Conservation (phyloP, 2,113 vertebrate species). For the Campylorhamphus procurvoides region DNA sequence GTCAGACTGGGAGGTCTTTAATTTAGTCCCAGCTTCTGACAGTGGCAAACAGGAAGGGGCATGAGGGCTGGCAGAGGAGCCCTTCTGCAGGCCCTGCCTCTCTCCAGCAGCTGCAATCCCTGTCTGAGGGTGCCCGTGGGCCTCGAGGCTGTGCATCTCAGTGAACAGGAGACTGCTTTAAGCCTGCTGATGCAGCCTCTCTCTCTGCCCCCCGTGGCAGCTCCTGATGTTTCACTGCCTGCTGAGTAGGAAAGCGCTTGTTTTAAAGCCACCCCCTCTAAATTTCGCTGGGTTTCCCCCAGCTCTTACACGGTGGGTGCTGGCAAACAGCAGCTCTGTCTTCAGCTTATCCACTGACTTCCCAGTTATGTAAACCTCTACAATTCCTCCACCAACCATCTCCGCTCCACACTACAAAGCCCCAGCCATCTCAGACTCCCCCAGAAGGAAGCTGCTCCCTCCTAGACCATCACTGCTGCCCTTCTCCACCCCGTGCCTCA, state of each 20-base stretch:
- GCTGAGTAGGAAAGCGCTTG: fast-evolving
- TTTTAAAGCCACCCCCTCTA: background rate
- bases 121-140: fast-evolving
- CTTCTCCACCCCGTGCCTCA: background rate
- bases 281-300: background rate
- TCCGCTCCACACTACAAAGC: background rate
- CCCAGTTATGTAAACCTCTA: background rate
- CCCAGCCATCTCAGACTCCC: background rate
- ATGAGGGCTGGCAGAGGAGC: background rate
- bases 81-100: background rate
- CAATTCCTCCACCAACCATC: background rate
- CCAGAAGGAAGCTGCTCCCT: background rate
- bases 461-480: background rate
- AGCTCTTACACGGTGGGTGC: background rate
- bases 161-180: fast-evolving
- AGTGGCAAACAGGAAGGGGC: background rate
- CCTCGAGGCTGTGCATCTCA: fast-evolving
- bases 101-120: background rate
- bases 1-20: background rate
- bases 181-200: background rate
- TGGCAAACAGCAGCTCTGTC: background rate
- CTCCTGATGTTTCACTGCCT: background rate
- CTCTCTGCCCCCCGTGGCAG: fast-evolving
- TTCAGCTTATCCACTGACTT: background rate
- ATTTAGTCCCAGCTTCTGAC: background rate